phyloP scores from a whole-genome alignment of 2,888 invertebrate genomes.

The Heliothis peltigera region DNA sequence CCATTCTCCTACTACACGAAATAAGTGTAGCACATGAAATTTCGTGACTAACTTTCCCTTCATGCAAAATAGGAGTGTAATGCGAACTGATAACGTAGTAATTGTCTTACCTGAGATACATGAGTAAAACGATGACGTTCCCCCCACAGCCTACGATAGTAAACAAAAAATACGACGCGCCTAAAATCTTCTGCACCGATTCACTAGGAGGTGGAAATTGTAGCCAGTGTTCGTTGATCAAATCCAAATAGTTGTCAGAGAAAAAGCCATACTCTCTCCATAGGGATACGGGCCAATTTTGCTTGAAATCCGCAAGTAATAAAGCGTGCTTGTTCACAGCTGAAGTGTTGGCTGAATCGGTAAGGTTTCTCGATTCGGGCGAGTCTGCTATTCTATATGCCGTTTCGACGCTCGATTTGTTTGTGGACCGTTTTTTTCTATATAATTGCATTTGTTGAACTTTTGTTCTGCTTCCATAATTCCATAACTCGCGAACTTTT shows the following conservation, averaged over 20 bases:
- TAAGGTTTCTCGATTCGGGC: slow-evolving; percentile 62
- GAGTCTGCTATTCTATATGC: slow-evolving; percentile 59
- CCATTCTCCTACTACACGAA: not conserved
- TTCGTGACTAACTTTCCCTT: not conserved
- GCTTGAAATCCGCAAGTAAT: slow-evolving; percentile 78
- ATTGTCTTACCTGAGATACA: slow-evolving; percentile 92
- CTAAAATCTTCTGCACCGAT: slow-evolving; percentile 90
- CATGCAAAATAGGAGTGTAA: not conserved
- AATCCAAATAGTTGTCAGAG: slow-evolving; percentile 88
- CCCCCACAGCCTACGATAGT: slow-evolving; percentile 92
- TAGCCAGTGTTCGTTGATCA: slow-evolving; percentile 93
- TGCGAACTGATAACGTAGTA: not conserved
- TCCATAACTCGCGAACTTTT: slow-evolving; percentile 55
- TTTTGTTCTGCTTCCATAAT: slow-evolving; percentile 47
- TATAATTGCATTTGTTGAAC: slow-evolving; percentile 56
- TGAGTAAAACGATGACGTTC: slow-evolving; percentile 92
- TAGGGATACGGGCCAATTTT: slow-evolving; percentile 80
- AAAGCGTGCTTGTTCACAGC: slow-evolving; percentile 67
- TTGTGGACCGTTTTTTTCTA: slow-evolving; percentile 59
- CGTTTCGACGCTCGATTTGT: slow-evolving; percentile 58
- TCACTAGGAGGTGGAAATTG: slow-evolving; percentile 91
- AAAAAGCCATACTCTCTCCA: slow-evolving; percentile 90
- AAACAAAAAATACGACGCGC: slow-evolving; percentile 91
- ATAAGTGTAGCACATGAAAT: not conserved
- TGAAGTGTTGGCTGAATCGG: slow-evolving; percentile 64